A percentile compares a stretch with the other conserved stretches of the same genome.
These are phyloP conservation scores for Acanthosepion lycidas DNA, from an alignment of 2,888 invertebrate genomes.

Conservation along the genomic window DNA sequence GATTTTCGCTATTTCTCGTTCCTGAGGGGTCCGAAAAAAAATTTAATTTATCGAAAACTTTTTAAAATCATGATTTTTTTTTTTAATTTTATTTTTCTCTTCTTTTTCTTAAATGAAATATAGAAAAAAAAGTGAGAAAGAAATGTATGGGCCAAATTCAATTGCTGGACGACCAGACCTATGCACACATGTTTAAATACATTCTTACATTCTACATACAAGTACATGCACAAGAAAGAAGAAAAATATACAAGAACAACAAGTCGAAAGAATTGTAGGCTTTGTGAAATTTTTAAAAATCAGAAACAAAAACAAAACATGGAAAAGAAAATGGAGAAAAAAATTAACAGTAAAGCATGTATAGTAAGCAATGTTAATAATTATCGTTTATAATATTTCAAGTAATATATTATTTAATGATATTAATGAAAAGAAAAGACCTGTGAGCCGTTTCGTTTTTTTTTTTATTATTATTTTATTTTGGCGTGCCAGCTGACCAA, in stretches of 20 bases:
- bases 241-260: too few species aligned
- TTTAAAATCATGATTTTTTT: neutral
- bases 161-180: neutral
- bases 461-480: neutral
- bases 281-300: neutral
- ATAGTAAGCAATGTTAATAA: neutral
- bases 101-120: neutral
- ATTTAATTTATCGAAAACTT: neutral
- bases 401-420: neutral
- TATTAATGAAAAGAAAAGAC: conserved; percentile 1
- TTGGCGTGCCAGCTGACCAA: neutral
- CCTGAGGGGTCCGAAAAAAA: neutral
- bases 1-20: conserved; percentile 60
- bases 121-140: neutral
- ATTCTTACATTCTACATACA: neutral
- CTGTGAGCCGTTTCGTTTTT: neutral
- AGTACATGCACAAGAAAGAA: neutral
- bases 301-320: neutral
- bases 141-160: conserved; percentile 20
- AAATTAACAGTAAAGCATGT: neutral
- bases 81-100: neutral
- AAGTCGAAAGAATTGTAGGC: neutral
- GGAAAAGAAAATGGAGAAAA: neutral
- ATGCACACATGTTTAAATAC: neutral
- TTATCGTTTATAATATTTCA: neutral